Evolutionary conservation across 2,113 vertebrate genomes (phyloP).

Genomic region (Xenus cinereus): DNA sequence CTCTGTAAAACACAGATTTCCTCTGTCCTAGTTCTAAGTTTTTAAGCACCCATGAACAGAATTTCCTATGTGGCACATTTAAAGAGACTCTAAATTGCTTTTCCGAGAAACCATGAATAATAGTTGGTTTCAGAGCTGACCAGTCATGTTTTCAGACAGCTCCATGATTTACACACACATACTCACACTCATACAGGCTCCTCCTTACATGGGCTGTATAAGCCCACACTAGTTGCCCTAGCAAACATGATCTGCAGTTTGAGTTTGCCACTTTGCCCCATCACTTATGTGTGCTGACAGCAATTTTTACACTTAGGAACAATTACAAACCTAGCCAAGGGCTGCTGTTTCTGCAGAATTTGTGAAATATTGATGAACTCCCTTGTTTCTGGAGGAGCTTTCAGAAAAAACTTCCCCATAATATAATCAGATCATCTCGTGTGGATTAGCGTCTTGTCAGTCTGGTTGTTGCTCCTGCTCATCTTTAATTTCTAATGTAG

Average conservation of each 20-base stretch:
- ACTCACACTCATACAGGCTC: background rate
- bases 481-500: background rate
- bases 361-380: background rate
- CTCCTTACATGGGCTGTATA: background rate
- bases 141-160: background rate
- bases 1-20: background rate
- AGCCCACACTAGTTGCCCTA: background rate
- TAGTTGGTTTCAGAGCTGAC: background rate
- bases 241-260: background rate
- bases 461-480: background rate
- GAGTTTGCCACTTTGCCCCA: background rate
- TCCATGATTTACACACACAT: fast-evolving
- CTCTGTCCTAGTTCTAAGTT: background rate
- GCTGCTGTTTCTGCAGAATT: background rate
- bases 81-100: background rate
- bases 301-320: background rate
- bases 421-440: background rate
- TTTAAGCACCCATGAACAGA: background rate
- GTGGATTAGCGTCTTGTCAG: background rate
- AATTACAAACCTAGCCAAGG: background rate
- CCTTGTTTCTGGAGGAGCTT: background rate
- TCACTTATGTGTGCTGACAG: background rate
- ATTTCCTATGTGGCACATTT: background rate
- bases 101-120: background rate
- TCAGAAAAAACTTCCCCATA: background rate